These are phyloP conservation scores for Danionella cerebrum DNA, from an alignment of 2,113 vertebrate species.

Conservation along the genomic window DNA sequence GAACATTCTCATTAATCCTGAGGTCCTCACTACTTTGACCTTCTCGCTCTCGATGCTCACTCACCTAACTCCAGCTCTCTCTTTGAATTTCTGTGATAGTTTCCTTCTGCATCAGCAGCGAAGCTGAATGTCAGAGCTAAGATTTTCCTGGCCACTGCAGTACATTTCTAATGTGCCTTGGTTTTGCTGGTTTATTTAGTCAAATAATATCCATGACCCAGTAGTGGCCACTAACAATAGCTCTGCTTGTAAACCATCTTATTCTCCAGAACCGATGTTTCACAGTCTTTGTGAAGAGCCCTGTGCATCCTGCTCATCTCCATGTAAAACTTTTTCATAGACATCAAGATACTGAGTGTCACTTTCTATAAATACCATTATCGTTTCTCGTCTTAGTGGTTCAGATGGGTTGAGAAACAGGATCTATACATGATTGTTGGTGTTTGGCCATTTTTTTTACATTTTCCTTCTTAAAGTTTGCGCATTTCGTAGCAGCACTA, in stretches of 20 bases:
- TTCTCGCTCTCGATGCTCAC: slow-evolving; percentile 22
- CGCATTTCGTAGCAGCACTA: too few relatives aligned
- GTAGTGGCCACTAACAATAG: slow-evolving; percentile 52
- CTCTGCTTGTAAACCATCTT: slow-evolving; percentile 49
- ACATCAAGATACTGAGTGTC: too few relatives aligned
- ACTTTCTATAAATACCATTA: too few relatives aligned
- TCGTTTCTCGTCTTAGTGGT: too few relatives aligned
- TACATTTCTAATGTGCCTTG: slow-evolving; percentile 64
- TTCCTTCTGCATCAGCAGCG: slow-evolving; percentile 73
- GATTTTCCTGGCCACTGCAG: slow-evolving; percentile 73
- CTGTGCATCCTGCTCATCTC: slow-evolving; percentile 15
- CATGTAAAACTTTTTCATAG: too few relatives aligned
- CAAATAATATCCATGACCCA: slow-evolving; percentile 70
- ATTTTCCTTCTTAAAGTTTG: too few relatives aligned
- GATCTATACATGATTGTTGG: too few relatives aligned
- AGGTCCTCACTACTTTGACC: slow-evolving; percentile 27
- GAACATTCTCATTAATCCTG: slow-evolving; percentile 34
- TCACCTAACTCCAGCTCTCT: background rate
- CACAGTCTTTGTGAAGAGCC: slow-evolving; percentile 17
- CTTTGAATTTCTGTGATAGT: slow-evolving; percentile 62
- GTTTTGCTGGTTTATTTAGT: slow-evolving; percentile 61
- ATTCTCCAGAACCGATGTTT: too few relatives aligned
- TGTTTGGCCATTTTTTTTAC: too few relatives aligned
- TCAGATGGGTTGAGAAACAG: too few relatives aligned
- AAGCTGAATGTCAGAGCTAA: slow-evolving; percentile 67